A percentile compares a stretch with the other conserved stretches of the same genome.
These are phyloP conservation scores for Fistularia tabacaria DNA, from an alignment of 2,797 vertebrate species.

Conservation along the genomic window DNA sequence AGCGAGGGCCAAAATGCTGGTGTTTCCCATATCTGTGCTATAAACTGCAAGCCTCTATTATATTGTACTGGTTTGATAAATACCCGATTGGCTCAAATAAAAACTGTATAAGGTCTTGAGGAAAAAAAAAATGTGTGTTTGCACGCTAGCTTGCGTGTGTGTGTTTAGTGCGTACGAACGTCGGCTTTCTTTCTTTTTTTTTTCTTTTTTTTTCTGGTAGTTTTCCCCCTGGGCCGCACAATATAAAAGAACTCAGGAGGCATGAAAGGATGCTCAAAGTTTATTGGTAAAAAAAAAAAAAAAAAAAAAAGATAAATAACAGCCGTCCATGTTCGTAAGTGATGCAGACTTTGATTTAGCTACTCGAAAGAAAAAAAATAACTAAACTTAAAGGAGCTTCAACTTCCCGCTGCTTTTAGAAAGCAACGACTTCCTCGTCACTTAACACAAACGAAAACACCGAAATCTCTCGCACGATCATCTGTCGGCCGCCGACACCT, in stretches of 20 bases:
- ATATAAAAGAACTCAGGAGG: conserved; percentile 15
- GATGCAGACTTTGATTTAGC: conserved; percentile 39
- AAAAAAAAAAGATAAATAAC: conserved; percentile 22
- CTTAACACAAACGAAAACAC: background rate
- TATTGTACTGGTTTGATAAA: conserved; percentile 16
- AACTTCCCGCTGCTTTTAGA: conserved; percentile 12
- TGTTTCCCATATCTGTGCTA: conserved; percentile 56
- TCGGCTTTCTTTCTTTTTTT: conserved; percentile 12
- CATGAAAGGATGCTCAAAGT: conserved; percentile 49
- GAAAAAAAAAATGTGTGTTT: no score
- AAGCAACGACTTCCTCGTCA: conserved; percentile 18
- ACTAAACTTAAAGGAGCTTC: conserved; percentile 27
- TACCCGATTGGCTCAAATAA: background rate
- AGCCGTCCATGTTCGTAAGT: conserved; percentile 31
- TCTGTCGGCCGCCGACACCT: no score
- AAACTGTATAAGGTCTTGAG: no score
- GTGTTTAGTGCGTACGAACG: no score
- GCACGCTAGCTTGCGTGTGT: no score
- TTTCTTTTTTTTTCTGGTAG: no score
- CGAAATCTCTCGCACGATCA: conserved; percentile 4
- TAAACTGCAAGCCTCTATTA: conserved; percentile 13
- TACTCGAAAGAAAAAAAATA: conserved; percentile 16
- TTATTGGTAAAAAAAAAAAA: conserved; percentile 56
- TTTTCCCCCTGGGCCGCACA: no score
- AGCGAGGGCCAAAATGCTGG: conserved; percentile 24